Evolutionary conservation across 2,888 invertebrate genomes (phyloP).

Genomic region (Branchellion lobata): DNA sequence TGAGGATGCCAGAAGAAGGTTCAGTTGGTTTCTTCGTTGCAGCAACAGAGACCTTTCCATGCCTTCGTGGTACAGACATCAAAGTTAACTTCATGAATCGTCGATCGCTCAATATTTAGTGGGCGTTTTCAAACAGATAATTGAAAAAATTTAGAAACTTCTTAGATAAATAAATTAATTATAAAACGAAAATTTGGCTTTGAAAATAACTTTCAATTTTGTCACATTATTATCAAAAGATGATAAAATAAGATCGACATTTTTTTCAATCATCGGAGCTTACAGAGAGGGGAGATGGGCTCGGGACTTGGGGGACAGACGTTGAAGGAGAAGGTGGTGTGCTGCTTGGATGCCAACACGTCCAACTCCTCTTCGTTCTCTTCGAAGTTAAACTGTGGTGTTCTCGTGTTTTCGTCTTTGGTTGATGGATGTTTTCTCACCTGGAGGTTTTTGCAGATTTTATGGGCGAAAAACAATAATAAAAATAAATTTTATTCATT

Average conservation of each 20-base stretch:
- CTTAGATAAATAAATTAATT: not conserved
- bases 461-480: not conserved
- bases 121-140: too few relatives aligned
- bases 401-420: not conserved
- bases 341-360: not conserved
- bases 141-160: not conserved
- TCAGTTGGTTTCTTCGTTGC: not conserved
- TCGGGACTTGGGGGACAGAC: conserved; percentile 47
- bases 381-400: conserved; percentile 14
- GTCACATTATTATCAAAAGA: not conserved
- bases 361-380: conserved; percentile 14
- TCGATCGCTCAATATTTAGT: too few relatives aligned
- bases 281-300: conserved; percentile 18
- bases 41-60: conserved; percentile 4
- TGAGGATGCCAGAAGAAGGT: not conserved
- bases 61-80: not conserved
- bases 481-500: not conserved
- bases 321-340: conserved; percentile 38
- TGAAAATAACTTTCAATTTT: not conserved
- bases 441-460: not conserved
- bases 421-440: too few relatives aligned
- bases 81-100: not conserved
- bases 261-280: not conserved
- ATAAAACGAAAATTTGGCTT: not conserved
- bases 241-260: not conserved